These are phyloP conservation scores for Rhopalosiphum padi DNA, from an alignment of 1,140 invertebrate species.

Conservation along the genomic window DNA sequence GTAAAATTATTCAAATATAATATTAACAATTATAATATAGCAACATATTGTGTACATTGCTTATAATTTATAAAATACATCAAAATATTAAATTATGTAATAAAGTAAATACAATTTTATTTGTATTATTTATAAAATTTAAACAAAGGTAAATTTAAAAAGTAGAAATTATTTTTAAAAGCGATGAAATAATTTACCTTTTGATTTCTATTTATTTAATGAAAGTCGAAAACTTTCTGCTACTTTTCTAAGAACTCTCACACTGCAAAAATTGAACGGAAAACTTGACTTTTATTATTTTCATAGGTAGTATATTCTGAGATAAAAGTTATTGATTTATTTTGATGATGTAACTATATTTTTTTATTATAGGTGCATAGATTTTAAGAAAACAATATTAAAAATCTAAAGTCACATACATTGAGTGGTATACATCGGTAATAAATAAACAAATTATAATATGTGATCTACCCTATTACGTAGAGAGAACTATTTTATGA, in stretches of 20 bases:
- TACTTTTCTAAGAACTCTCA: not conserved
- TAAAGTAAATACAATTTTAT: no score
- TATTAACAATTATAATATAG: no score
- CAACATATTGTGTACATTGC: no score
- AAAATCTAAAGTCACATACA: not conserved
- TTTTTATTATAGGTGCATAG: not conserved
- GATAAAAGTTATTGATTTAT: not conserved
- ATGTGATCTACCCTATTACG: not conserved
- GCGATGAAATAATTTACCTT: not conserved
- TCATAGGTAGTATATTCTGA: not conserved
- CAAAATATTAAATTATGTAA: no score
- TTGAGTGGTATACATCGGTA: not conserved
- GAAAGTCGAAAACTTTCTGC: not conserved
- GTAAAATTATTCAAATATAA: no score
- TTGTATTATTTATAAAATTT: not conserved
- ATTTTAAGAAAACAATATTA: not conserved
- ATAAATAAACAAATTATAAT: not conserved
- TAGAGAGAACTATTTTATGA: no score
- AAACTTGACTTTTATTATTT: not conserved
- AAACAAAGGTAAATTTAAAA: not conserved
- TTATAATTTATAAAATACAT: no score
- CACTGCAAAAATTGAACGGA: not conserved
- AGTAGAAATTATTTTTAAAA: not conserved
- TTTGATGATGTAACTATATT: not conserved
- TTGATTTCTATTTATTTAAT: not conserved